These are phyloP conservation scores for Hippoglossus stenolepis DNA, from an alignment of 2,113 vertebrate genomes.

Conservation along the genomic window DNA sequence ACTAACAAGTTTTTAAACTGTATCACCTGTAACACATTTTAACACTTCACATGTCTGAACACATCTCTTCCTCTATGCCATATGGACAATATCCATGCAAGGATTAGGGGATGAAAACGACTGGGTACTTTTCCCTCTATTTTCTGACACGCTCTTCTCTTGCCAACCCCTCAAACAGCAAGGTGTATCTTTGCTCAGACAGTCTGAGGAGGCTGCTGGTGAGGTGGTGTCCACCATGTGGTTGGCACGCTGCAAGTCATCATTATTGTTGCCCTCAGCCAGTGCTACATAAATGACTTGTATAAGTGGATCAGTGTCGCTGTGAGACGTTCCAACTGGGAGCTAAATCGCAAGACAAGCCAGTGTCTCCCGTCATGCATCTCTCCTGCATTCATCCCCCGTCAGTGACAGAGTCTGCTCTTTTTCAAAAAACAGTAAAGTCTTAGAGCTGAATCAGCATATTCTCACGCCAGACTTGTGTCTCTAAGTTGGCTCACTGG, in stretches of 20 bases:
- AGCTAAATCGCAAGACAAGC: slow-evolving; percentile 59
- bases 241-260: slow-evolving; percentile 64
- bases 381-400: slow-evolving; percentile 52
- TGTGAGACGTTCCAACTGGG: slow-evolving; percentile 54
- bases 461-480: slow-evolving; percentile 52
- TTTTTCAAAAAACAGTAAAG: slow-evolving; percentile 51
- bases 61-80: background rate
- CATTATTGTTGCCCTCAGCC: slow-evolving; percentile 65
- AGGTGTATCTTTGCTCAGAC: slow-evolving; percentile 63
- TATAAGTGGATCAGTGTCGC: slow-evolving; percentile 56
- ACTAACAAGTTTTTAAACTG: background rate
- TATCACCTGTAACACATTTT: slow-evolving; percentile 7
- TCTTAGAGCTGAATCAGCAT: slow-evolving; percentile 55
- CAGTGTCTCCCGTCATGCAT: slow-evolving; percentile 50
- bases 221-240: slow-evolving; percentile 60
- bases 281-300: slow-evolving; percentile 56
- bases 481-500: slow-evolving; percentile 35
- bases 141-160: slow-evolving; percentile 13
- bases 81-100: background rate
- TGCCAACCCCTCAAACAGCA: slow-evolving; percentile 33
- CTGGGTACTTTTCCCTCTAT: background rate
- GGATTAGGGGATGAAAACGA: slow-evolving; percentile 26
- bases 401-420: slow-evolving; percentile 46
- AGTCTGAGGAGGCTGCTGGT: slow-evolving; percentile 55
- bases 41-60: background rate